Evolutionary conservation across 2,797 vertebrate species (phyloP), one percentile per base, ranked within the genome.

Genomic region (Calcarius lapponicus): DNA sequence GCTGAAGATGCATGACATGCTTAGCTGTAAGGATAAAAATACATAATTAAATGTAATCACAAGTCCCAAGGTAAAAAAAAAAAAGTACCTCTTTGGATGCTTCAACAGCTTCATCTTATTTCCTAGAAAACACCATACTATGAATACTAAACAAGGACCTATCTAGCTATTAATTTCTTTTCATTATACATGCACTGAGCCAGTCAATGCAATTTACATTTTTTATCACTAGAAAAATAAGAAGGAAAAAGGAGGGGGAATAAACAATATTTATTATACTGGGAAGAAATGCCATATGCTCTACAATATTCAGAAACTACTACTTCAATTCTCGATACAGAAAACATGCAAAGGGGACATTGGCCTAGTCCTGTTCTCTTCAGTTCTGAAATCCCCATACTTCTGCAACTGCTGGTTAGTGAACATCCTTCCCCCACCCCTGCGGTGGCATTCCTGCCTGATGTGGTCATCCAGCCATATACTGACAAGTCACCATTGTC

Each of bases 61-160:
- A 64, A 87, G 72, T 85, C 38, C 47, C 67, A 73, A 32, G 25
- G 9, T 31, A 15, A 42, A 58, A 82, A 25, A 62, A 56, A 58
- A 58, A 76, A 64, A 43, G 53, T 32, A 29, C 65, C 50, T 92
- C 62, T 93, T 42, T 40, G 36, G 57, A 88, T 90, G 72, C 57
- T 95, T 91, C 69, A 91, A 78, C 53, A 71, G 75, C 72, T 93
- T 83, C 53, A 89, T 73, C 91, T 69, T 72, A 87, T 87, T 92
- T 92, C 79, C 79, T 80, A 87, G 62, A 88, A 95, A 93, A 92
- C 12, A 65, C 9, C n/a, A 54, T 24, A 74, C 45, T 90, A 85
- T n/a, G 70, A 57, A 82, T 88, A 83, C 42, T 71, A 84, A 51
- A 38, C 53, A 74, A 86, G 21, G 38, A 67, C 48, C 80, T 86